Evolutionary conservation across 2,113 vertebrate species (phyloP).

Genomic region (Chaenocephalus aceratus): DNA sequence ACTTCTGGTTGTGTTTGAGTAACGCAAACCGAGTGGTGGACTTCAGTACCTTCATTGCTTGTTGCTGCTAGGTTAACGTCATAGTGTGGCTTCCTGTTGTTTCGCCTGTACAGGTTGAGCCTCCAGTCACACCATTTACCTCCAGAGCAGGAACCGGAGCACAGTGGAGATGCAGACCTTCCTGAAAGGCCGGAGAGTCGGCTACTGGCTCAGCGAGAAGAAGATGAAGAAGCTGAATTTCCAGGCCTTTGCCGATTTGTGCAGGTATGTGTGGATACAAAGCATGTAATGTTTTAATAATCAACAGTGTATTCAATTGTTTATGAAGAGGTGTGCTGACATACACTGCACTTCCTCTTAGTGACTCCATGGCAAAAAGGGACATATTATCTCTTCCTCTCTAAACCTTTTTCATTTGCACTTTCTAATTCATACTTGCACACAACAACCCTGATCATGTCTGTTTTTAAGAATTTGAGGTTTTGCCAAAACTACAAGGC

Average conservation of each 20-base stretch:
- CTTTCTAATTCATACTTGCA: not conserved
- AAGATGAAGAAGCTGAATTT: slow-evolving; percentile 99
- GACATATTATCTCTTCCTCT: slow-evolving; percentile 5
- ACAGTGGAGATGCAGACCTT: slow-evolving; percentile 93
- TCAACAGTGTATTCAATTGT: not conserved
- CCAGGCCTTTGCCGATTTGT: slow-evolving; percentile 95
- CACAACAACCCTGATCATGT: not conserved
- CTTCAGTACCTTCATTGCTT: slow-evolving; percentile 1
- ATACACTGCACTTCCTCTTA: not conserved
- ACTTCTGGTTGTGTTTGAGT: slow-evolving; percentile 8
- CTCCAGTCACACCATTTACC: slow-evolving; percentile 58
- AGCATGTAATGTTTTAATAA: too few species aligned
- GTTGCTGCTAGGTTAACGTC: slow-evolving; percentile 30
- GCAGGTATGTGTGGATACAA: slow-evolving; percentile 85
- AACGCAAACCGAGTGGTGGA: slow-evolving; percentile 4
- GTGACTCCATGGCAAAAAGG: not conserved
- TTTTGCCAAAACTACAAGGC: not conserved
- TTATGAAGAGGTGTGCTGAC: not conserved
- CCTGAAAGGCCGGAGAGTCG: slow-evolving; percentile 93
- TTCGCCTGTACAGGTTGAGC: slow-evolving; percentile 60
- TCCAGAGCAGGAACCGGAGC: slow-evolving; percentile 40
- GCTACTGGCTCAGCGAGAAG: slow-evolving; percentile 99
- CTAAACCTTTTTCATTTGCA: not conserved
- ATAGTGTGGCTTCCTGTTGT: slow-evolving; percentile 46
- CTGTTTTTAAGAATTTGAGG: not conserved